Conservation (phyloP, 2,797 vertebrate genomes). For the Betta splendens region DNA sequence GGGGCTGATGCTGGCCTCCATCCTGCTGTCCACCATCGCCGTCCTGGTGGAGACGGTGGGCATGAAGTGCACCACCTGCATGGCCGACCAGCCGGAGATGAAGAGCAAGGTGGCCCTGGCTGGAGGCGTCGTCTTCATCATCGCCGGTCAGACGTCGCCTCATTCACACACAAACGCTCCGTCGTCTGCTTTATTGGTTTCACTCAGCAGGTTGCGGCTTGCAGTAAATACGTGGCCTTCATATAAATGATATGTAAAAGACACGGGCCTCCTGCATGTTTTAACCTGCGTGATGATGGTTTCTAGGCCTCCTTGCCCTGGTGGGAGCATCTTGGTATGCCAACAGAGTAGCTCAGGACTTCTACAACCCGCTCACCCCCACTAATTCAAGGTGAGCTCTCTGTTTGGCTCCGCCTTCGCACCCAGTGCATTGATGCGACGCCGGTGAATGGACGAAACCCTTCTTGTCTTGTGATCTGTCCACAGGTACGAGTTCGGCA, state of each 20-base stretch:
- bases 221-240: neutral
- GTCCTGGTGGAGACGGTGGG: conserved; percentile 83
- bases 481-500: conserved; percentile 92
- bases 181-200: neutral
- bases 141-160: conserved; percentile 80
- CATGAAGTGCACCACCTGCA: conserved; percentile 93
- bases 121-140: conserved; percentile 87
- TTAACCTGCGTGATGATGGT: neutral
- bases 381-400: conserved; percentile 76
- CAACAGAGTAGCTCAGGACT: conserved; percentile 72
- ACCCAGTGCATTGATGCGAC: too few species aligned
- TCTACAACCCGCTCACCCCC: conserved; percentile 81
- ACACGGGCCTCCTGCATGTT: neutral
- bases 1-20: conserved; percentile 88
- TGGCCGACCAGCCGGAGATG: conserved; percentile 82
- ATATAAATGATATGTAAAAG: neutral
- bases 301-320: conserved; percentile 73
- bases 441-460: too few species aligned
- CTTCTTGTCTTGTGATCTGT: conserved; percentile 3
- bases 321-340: conserved; percentile 81
- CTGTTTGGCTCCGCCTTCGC: too few species aligned
- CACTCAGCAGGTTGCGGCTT: neutral
- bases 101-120: conserved; percentile 89
- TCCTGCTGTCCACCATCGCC: conserved; percentile 82
- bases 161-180: neutral